phyloP scores from a whole-genome alignment of 2,888 invertebrate species.

The Eristalinus sepulchralis region DNA sequence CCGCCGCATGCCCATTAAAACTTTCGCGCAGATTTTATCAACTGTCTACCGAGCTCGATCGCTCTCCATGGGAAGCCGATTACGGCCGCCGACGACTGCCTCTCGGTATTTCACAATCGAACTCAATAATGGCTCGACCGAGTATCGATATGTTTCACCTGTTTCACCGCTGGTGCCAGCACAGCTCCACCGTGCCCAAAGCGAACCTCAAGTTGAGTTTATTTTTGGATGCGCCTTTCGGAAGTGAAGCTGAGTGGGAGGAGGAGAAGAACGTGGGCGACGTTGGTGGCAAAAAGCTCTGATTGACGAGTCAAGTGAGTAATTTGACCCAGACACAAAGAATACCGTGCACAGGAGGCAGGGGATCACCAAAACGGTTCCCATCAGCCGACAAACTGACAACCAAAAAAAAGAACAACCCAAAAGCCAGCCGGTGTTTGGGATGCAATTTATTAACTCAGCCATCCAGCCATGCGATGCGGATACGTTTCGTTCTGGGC shows the following conservation, averaged over 20 bases:
- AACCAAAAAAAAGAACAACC: background rate
- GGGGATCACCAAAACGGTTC: slow-evolving; percentile 30
- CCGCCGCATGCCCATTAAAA: background rate
- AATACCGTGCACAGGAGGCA: slow-evolving; percentile 31
- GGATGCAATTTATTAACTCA: slow-evolving; percentile 15
- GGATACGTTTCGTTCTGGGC: slow-evolving; percentile 29
- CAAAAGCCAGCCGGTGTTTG: background rate
- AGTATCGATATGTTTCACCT: slow-evolving; percentile 41
- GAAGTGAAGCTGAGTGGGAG: slow-evolving; percentile 1
- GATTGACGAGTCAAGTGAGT: slow-evolving; percentile 64
- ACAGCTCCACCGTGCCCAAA: background rate
- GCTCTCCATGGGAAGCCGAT: background rate
- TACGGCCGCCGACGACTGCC: background rate
- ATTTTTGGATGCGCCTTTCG: slow-evolving; percentile 54
- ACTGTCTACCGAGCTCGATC: background rate
- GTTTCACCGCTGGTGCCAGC: background rate
- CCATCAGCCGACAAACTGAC: slow-evolving; percentile 27
- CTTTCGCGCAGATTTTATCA: background rate
- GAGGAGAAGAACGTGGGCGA: slow-evolving; percentile 44
- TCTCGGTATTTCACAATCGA: slow-evolving; percentile 41
- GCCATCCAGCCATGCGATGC: background rate
- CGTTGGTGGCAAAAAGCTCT: slow-evolving; percentile 57
- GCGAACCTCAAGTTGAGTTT: slow-evolving; percentile 2
- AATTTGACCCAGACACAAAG: slow-evolving; percentile 71
- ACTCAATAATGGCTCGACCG: slow-evolving; percentile 15